Conservation (phyloP, 2,888 invertebrate genomes). For the Dryococelus australis region DNA sequence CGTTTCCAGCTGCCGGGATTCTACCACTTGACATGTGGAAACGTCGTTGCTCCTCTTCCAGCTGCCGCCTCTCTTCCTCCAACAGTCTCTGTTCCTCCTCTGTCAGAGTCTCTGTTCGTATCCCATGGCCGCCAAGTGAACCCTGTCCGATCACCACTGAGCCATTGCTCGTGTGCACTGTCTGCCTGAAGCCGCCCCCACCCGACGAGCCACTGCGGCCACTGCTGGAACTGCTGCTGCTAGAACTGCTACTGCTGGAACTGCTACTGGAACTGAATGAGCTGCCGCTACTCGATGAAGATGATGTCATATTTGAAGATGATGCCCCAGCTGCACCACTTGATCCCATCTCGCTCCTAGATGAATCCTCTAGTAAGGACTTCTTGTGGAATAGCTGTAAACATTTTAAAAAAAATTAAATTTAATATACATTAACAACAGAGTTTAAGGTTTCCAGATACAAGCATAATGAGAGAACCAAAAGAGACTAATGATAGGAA, state of each 20-base stretch:
- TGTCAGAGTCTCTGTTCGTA: slow-evolving; percentile 46
- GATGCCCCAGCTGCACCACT: neutral
- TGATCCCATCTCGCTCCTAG: neutral
- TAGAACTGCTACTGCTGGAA: slow-evolving; percentile 33
- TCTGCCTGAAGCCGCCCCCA: slow-evolving; percentile 59
- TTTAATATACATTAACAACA: neutral
- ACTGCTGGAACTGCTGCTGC: slow-evolving; percentile 42
- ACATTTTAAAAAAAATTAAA: neutral
- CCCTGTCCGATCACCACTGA: slow-evolving; percentile 18
- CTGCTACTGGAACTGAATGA: neutral
- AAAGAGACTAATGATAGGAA: too few species aligned
- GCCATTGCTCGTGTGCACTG: slow-evolving; percentile 46
- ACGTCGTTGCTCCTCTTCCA: slow-evolving; percentile 6
- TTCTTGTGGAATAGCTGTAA: slow-evolving; percentile 7
- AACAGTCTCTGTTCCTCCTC: slow-evolving; percentile 44
- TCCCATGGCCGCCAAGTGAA: neutral
- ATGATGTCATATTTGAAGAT: neutral
- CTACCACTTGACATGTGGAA: neutral
- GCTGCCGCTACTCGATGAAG: slow-evolving; percentile 19
- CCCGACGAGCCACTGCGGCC: slow-evolving; percentile 52
- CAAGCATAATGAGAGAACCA: too few species aligned
- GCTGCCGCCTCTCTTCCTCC: slow-evolving; percentile 41
- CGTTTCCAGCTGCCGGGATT: neutral
- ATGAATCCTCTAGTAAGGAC: neutral
- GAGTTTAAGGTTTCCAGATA: neutral